Evolutionary conservation across 2,888 invertebrate genomes (phyloP), one percentile per base, ranked within the genome.

Genomic region (Catocala sponsa): DNA sequence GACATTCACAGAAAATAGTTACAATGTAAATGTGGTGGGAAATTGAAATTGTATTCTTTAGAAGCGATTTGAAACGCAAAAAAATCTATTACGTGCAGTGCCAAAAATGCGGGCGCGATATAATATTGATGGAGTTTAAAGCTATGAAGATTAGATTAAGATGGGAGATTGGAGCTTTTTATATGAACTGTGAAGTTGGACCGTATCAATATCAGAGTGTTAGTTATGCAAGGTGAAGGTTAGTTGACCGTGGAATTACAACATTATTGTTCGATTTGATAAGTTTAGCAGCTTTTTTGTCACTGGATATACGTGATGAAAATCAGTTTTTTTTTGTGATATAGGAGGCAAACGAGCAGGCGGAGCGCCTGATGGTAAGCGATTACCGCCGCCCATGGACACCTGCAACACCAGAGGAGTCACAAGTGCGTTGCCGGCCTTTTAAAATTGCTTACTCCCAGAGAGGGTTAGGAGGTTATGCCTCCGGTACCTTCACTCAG

Each of bases 31-130:
- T 64, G 84, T 81, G 78, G 81, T 83, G 83, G 70, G 81, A 85
- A 87, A 86, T 87, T 88, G 87, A 88, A 86, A 85, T 82, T 63
- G 73, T 76, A 74, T 76, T 81, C 77, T 76, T 70, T 77, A 68
- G 74, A 76, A 71, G 72, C 76, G 74, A 83, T 83, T 82, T 59
- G 80, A 73, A 68, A 78, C 76, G 79, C 79, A 67, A 76, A 78
- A 38, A 81, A 83, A 79, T 78, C 76, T 78, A 82, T 82, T 81
- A 80, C 71, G 67, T 66, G 70, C 73, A 54, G 55, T 70, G 67
- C 65, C 57, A 75, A 71, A 78, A 76, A 69, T 68, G 51, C 61
- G 44, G 32, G 51, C 65, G 48, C 66, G 54, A 61, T 63, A 61
- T 48, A 52, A 68, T 58, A 63, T 63, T 67, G 66, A 57, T 67